These are phyloP conservation scores for Anastrepha ludens DNA, from an alignment of 1,140 invertebrate species.

Conservation along the genomic window DNA sequence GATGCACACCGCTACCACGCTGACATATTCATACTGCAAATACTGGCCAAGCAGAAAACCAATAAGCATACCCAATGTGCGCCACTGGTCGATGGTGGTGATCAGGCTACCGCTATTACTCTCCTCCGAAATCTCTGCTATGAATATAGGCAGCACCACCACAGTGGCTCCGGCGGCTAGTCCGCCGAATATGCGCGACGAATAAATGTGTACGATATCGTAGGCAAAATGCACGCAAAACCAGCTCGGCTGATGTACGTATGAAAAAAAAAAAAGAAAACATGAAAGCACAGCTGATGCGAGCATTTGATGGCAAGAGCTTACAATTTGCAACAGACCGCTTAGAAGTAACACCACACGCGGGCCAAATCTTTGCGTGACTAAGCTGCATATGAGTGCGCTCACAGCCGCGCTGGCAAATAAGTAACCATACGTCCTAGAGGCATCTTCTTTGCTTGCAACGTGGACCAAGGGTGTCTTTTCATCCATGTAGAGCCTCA, in stretches of 20 bases:
- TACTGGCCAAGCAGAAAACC: slow-evolving; percentile 64
- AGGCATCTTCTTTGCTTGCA: slow-evolving; percentile 60
- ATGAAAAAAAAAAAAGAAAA: not conserved
- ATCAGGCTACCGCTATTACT: slow-evolving; percentile 63
- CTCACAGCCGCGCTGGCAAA: slow-evolving; percentile 65
- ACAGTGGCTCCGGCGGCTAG: slow-evolving; percentile 74
- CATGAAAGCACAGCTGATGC: not conserved
- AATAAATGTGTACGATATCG: slow-evolving; percentile 69
- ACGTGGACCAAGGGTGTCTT: slow-evolving; percentile 61
- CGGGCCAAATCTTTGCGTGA: slow-evolving; percentile 66
- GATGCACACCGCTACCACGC: slow-evolving; percentile 73
- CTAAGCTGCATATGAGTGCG: slow-evolving; percentile 61
- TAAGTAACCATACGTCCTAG: slow-evolving; percentile 63
- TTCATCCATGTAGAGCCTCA: slow-evolving; percentile 61
- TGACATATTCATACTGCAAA: slow-evolving; percentile 61
- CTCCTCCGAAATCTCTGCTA: slow-evolving; percentile 76
- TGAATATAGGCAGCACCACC: slow-evolving; percentile 75
- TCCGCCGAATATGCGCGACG: slow-evolving; percentile 74
- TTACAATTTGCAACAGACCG: slow-evolving; percentile 69
- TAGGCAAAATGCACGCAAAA: slow-evolving; percentile 69
- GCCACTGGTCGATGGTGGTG: slow-evolving; percentile 67
- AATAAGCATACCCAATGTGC: slow-evolving; percentile 64
- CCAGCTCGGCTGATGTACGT: slow-evolving; percentile 61
- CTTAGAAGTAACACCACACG: slow-evolving; percentile 65
- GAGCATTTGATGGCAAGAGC: slow-evolving; percentile 16